phyloP scores from a whole-genome alignment of 2,888 invertebrate genomes.

The Nebria brevicollis region DNA sequence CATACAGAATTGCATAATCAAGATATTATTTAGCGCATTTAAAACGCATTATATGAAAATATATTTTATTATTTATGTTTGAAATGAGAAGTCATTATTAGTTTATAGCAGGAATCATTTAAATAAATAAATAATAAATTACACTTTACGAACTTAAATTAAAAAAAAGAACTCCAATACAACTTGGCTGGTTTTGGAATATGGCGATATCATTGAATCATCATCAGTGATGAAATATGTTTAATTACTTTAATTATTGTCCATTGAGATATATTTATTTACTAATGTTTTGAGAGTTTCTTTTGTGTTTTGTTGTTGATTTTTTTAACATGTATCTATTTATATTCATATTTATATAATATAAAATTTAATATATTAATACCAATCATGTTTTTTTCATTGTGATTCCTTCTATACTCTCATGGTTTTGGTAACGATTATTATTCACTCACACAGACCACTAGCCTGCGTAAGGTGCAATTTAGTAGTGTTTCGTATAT shows the following conservation, averaged over 20 bases:
- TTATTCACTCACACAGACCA: conserved; percentile 32
- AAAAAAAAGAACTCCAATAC: neutral
- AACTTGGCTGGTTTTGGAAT: neutral
- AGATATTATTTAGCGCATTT: too few relatives aligned
- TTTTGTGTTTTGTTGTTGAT: conserved; percentile 27
- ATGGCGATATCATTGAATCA: neutral
- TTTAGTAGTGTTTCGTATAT: neutral
- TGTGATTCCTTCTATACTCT: conserved; percentile 44
- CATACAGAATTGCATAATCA: too few relatives aligned
- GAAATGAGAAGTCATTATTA: too few relatives aligned
- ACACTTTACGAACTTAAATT: too few relatives aligned
- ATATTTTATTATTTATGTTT: too few relatives aligned
- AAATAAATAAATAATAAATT: too few relatives aligned
- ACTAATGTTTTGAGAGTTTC: conserved; percentile 24
- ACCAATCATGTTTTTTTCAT: conserved; percentile 39
- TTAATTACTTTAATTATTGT: conserved; percentile 7
- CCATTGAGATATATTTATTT: conserved; percentile 11
- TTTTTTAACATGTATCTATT: conserved; percentile 39
- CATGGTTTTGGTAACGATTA: conserved; percentile 32
- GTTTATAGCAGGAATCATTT: too few relatives aligned
- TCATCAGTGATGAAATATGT: conserved; percentile 3
- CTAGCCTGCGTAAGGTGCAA: conserved; percentile 44
- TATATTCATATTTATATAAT: conserved; percentile 35
- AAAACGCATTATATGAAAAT: too few relatives aligned
- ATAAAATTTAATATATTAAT: conserved; percentile 33